Evolutionary conservation across 1,140 invertebrate genomes (phyloP), one percentile per base, ranked within the genome.

Genomic region (Rhagoletis pomonella): DNA sequence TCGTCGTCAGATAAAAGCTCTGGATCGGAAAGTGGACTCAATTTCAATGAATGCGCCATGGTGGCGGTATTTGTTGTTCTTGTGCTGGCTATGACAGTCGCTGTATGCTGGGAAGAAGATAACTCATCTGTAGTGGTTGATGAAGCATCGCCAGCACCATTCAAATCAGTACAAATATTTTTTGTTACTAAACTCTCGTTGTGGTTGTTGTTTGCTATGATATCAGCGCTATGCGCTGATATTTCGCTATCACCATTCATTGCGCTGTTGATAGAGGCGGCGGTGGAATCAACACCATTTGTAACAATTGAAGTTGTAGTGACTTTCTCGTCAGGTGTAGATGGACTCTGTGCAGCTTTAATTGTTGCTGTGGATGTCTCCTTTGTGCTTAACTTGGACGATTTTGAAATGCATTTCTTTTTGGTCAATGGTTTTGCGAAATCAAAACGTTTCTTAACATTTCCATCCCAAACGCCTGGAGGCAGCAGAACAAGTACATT

Each of bases 1-100:
- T 95, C 94, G 89, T 95, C 94, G 81, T 95, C 94, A 1, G 90
- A 89, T 14, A 93, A 64, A 12, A 77, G 89, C 44, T 93, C 92
- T 4, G 85, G 89, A 58, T 93, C 92, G 1, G 91, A 91, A 14
- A 91, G 89, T 47, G 90, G 90, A 73, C 90, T 91, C n/a, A 91
- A 87, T 86, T 91, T 92, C 42, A 91, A 91, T 5, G 91, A 88
- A 65, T 92, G 91, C 0, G 90, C 87, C 42, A 90, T 91, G 1
- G 91, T 87, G 67, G 91, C 91, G 0, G 90, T 88, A 4, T 59
- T 88, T 4, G 87, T 86, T 39, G 67, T 86, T 65, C 86, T 47
- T 81, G 88, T 88, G 6, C 50, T 47, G 4, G 69, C 42, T 77
- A 50, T 77, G 44, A 17, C 69, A 77, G 69, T 50, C 69, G 69